Base-by-base conservation (phyloP, 2,888 invertebrate genomes). In the Ligdia adustata region DNA sequence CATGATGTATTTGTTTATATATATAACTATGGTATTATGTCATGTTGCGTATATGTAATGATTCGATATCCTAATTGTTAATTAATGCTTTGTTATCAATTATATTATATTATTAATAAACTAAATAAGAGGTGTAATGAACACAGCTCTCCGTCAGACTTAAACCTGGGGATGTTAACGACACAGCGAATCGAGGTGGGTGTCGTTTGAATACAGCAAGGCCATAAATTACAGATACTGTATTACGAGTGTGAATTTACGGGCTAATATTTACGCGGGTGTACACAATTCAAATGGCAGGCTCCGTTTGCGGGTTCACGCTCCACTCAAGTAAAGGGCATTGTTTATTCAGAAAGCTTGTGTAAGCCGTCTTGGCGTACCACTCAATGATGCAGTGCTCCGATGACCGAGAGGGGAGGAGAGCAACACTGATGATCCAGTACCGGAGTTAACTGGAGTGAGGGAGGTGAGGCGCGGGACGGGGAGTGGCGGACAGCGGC, bases 281-380 rank as follows among this genome's bases (percentile, higher is more conserved):
- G 58, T 57, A 61, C 51, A 66, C 49, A 64, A 61, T 55, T 54
- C 52, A 58, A 51, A 58, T 55, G 42, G 49, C 50, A 40, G 35
- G 40, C 57, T 62, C 56, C 55, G 60, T 55, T 60, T 39, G 57
- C 45, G 37, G 46, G 46, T 44, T 47, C 54, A 53, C 43, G 52
- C 53, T 60, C 47, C 54, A 57, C 63, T 59, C 63, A 59, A 69
- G 62, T 55, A 54, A 60, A 62, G 52, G 57, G 58, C 64, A 71
- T 61, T 83, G 79, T 86, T 84, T 84, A 75, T 77, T 76, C 76
- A 81, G 79, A 82, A 79, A 79, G 79, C 79, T 76, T 71, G 69
- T 67, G 72, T 69, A 72, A 71, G 75, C 70, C 64, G 66, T 69
- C 72, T 72, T 53, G 55, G 68, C 60, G 65, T 68, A 69, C 69